Conservation (phyloP, 1,140 invertebrate species). For the Ostrea edulis region DNA sequence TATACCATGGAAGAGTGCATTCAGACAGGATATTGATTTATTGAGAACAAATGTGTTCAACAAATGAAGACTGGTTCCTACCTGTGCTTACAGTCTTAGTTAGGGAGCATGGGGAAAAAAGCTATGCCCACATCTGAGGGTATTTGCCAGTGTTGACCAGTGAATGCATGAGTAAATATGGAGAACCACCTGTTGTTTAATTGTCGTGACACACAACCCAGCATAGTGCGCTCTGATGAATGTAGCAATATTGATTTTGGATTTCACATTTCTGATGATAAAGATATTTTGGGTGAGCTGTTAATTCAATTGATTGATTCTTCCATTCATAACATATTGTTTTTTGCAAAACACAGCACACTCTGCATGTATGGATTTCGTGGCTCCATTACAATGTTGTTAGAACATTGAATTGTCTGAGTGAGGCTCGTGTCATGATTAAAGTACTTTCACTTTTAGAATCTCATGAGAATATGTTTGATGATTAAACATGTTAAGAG, state of each 20-base stretch:
- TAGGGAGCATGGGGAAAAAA: slow-evolving; percentile 3
- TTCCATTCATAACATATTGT: background rate
- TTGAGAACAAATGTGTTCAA: slow-evolving; percentile 28
- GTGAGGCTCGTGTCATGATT: background rate
- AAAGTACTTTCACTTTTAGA: slow-evolving; percentile 18
- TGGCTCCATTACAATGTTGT: background rate
- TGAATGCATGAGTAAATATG: slow-evolving; percentile 16
- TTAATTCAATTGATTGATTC: slow-evolving; percentile 1
- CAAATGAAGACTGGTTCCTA: slow-evolving; percentile 24
- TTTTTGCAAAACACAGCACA: background rate
- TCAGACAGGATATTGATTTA: slow-evolving; percentile 30
- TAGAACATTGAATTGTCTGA: background rate
- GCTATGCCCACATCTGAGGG: background rate
- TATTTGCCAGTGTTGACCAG: slow-evolving; percentile 1
- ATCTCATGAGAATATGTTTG: background rate
- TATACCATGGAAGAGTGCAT: slow-evolving; percentile 6
- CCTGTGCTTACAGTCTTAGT: slow-evolving; percentile 12
- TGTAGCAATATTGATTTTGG: slow-evolving; percentile 18
- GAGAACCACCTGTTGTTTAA: slow-evolving; percentile 1
- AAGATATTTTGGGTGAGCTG: slow-evolving; percentile 26
- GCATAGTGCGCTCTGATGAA: background rate
- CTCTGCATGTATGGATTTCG: background rate
- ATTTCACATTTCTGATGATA: slow-evolving; percentile 30
- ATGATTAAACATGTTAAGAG: background rate
- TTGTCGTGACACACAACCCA: slow-evolving; percentile 1